Evolutionary conservation across 2,113 vertebrate species (phyloP).

Genomic region (Thryonomys swinderianus): DNA sequence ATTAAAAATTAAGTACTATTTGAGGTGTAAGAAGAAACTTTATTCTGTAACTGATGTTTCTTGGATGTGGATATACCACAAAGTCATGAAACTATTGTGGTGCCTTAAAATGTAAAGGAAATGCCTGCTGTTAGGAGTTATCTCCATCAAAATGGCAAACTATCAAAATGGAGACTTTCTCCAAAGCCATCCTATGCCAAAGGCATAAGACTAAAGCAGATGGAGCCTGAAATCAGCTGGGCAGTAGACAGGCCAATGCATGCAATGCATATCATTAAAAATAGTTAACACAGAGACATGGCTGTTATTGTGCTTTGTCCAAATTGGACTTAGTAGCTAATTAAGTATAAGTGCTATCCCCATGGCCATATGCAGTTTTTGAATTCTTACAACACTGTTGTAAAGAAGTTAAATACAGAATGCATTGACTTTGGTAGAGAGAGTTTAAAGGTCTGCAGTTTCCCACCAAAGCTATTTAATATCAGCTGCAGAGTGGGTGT

Average conservation of each 20-base stretch:
- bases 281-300: conserved; percentile 83
- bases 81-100: background rate
- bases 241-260: conserved; percentile 80
- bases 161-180: conserved; percentile 70
- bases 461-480: conserved; percentile 93
- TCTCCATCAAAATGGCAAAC: conserved; percentile 66
- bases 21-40: background rate
- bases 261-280: conserved; percentile 81
- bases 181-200: conserved; percentile 69
- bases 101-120: conserved; percentile 20
- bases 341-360: conserved; percentile 82
- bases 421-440: conserved; percentile 88
- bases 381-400: conserved; percentile 87
- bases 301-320: conserved; percentile 82
- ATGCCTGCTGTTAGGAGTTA: conserved; percentile 29
- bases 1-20: background rate
- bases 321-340: conserved; percentile 82
- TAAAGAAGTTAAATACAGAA: conserved; percentile 88
- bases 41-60: background rate
- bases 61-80: background rate
- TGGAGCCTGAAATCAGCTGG: conserved; percentile 53
- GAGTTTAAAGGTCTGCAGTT: conserved; percentile 93
- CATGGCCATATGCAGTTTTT: conserved; percentile 84
- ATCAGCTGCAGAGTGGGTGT: conserved; percentile 88
- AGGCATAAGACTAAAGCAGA: conserved; percentile 71